Evolutionary conservation across 2,113 vertebrate genomes (phyloP).

Genomic region (Sporophila hypoxantha): DNA sequence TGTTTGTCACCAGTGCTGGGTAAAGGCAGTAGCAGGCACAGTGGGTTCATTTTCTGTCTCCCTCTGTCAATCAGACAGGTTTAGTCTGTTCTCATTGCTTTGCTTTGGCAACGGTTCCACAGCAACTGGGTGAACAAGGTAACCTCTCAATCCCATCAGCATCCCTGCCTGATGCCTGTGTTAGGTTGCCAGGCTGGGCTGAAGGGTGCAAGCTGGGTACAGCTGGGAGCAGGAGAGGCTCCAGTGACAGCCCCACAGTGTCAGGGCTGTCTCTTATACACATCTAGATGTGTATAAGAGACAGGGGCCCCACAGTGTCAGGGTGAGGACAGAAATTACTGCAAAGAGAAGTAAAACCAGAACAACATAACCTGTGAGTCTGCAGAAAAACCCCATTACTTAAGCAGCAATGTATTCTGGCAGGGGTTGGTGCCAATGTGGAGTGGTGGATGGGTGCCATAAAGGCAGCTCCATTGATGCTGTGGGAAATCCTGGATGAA

Average conservation of each 20-base stretch:
- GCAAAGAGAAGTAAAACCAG: not conserved
- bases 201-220: not conserved
- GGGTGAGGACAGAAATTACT: not conserved
- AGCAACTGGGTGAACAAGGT: not conserved
- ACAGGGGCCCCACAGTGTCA: fast-evolving
- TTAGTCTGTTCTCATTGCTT: not conserved
- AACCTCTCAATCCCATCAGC: not conserved
- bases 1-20: not conserved
- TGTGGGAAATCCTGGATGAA: not conserved
- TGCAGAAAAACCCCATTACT: not conserved
- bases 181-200: not conserved
- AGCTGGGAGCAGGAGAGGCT: not conserved
- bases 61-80: not conserved
- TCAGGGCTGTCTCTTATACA: no score
- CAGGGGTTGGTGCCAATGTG: not conserved
- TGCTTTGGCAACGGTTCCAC: not conserved
- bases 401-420: not conserved
- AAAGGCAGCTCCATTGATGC: not conserved
- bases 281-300: no score
- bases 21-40: not conserved
- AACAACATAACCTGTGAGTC: not conserved
- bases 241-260: fast-evolving
- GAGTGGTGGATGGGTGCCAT: not conserved
- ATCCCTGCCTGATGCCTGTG: not conserved
- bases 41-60: fast-evolving